A percentile compares a stretch with the other conserved stretches of the same genome.
phyloP scores from a whole-genome alignment of 53 echinoderm and acorn worm genomes.

The Holothuria scabra region DNA sequence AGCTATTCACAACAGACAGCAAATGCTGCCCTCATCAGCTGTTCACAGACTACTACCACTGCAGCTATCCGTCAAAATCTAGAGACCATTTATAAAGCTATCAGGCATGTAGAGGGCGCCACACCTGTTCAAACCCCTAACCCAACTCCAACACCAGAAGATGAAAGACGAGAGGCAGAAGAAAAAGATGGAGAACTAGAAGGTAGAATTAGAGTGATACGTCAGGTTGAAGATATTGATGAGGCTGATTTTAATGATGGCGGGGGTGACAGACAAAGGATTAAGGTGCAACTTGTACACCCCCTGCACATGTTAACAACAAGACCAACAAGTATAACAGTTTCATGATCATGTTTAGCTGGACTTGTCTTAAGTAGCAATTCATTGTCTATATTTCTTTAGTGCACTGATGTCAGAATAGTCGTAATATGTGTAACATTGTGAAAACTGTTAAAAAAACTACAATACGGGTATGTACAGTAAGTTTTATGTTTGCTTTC shows the following conservation, averaged over 20 bases:
- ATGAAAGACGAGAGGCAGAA: slow-evolving; percentile 75
- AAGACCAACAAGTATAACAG: slow-evolving; percentile 87
- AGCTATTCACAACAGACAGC: neutral
- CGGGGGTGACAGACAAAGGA: slow-evolving; percentile 50
- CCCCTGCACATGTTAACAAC: slow-evolving; percentile 90
- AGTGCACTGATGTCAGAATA: no score
- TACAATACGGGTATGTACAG: no score
- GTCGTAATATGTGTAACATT: no score
- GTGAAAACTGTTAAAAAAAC: no score
- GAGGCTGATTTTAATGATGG: slow-evolving; percentile 1
- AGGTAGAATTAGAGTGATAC: slow-evolving; percentile 47
- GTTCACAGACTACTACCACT: slow-evolving; percentile 68
- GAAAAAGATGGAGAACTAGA: slow-evolving; percentile 53
- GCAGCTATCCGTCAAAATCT: slow-evolving; percentile 89
- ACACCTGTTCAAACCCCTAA: slow-evolving; percentile 94
- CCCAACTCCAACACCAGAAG: slow-evolving; percentile 96
- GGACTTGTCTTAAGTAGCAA: neutral
- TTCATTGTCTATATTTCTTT: no score
- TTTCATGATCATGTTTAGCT: slow-evolving; percentile 71
- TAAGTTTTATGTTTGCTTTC: no score
- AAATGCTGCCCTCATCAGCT: slow-evolving; percentile 68
- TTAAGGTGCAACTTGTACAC: slow-evolving; percentile 92
- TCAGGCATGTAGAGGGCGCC: slow-evolving; percentile 93
- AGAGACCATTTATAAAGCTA: slow-evolving; percentile 97
- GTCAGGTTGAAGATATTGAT: slow-evolving; percentile 29